Percentiles rank a stretch among this genome's conserved stretches.
phyloP scores from a whole-genome alignment of 2,888 invertebrate genomes.

The Vanessa cardui region DNA sequence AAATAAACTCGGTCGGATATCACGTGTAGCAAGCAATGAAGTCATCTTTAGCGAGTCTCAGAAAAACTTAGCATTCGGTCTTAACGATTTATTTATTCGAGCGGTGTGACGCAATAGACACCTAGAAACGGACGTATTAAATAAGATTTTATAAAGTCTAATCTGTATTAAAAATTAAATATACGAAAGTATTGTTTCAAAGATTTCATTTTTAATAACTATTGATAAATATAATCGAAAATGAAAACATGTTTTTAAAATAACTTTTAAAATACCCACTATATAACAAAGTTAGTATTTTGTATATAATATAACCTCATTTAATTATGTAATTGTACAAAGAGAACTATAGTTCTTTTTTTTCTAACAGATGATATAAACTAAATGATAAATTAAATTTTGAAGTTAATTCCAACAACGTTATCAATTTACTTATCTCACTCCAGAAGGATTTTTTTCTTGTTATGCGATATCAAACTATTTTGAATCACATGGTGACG shows the following conservation, averaged over 20 bases:
- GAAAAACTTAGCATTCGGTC: neutral
- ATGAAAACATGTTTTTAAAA: too few species aligned
- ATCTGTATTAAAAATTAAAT: neutral
- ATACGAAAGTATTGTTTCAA: neutral
- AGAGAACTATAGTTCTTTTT: neutral
- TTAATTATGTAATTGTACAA: too few species aligned
- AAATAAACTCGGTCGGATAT: conserved; percentile 21
- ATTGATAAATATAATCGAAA: neutral
- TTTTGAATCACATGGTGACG: conserved; percentile 20
- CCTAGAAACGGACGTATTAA: neutral
- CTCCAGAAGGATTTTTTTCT: conserved; percentile 7
- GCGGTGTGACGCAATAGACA: neutral
- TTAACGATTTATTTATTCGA: conserved; percentile 1
- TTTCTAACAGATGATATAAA: conserved; percentile 5
- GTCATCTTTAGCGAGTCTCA: conserved; percentile 21
- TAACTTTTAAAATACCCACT: too few species aligned
- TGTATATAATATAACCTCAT: too few species aligned
- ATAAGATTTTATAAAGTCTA: neutral
- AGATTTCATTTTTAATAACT: neutral
- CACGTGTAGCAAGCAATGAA: conserved; percentile 17
- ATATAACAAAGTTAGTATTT: too few species aligned
- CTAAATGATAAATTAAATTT: neutral
- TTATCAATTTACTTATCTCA: conserved; percentile 17
- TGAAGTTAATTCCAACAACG: conserved; percentile 3
- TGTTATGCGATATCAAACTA: conserved; percentile 12